Evolutionary conservation across 2,113 vertebrate genomes (phyloP), one percentile per base, ranked within the genome.

Genomic region (Motacilla tschutschensis): DNA sequence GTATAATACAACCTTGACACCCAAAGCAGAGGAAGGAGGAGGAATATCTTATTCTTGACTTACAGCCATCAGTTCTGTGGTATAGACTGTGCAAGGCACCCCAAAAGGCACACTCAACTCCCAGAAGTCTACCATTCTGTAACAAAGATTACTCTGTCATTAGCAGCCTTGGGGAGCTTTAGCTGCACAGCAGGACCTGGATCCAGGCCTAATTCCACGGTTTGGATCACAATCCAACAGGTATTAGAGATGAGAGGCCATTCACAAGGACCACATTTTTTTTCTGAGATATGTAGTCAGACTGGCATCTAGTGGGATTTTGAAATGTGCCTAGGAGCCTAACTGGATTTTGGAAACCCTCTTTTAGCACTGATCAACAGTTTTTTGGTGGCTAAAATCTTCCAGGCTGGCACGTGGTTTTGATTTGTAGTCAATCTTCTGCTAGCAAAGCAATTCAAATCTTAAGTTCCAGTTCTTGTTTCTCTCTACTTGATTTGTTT

Each of bases 281-380:
- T 88, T 88, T 53, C 77, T 78, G 47, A 92, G 71, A 65, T 91
- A 33, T 69, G 83, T 92, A 94, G 91, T 76, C 80, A 91, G 90
- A 92, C 86, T 91, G 83, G 84, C 86, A 92, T 91, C 90, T 94
- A 94, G 88, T 90, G 88, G 88, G 91, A 88, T 90, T 94, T 66
- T 84, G 44, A 89, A 86, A 91, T 82, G 86, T 82, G 53, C 67
- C 86, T 83, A 35, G 40, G 58, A 92, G 51, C 55, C 73, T 91
- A 47, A 65, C 59, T 72, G 38, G 71, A 79, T 90, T 93, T 93
- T 10, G 47, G 81, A 88, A 86, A 31, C 29, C 51, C 65, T 62
- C 16, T 33, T 91, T 88, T 46, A 83, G 22, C 55, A 40, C 17
- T 0, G 6, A 77, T 83, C 48, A 76, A 74, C 64, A 83, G 51